Conservation (phyloP, 2,113 vertebrate species). For the Astatotilapia flaviijosephi region DNA sequence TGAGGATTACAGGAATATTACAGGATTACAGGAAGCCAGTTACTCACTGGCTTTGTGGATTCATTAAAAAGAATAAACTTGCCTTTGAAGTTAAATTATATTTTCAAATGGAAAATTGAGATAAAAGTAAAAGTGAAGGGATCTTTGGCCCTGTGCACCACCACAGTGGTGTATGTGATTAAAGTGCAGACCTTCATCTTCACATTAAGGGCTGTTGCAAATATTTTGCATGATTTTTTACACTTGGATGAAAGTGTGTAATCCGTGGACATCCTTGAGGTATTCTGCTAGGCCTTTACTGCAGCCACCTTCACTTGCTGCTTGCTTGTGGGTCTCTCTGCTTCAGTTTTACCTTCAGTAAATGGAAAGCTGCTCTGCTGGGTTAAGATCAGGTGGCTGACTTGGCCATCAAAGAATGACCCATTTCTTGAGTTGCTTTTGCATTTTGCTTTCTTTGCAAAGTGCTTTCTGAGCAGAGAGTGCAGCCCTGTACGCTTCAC, state of each 20-base stretch:
- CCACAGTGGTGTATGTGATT: neutral
- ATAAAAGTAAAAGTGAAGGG: neutral
- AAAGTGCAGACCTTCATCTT: neutral
- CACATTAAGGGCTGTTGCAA: accelerated
- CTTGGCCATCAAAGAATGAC: neutral
- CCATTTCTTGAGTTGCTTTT: neutral
- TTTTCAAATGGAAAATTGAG: neutral
- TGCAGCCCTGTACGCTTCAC: neutral
- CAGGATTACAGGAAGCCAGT: too few relatives aligned
- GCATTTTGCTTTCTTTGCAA: neutral
- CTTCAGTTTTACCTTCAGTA: neutral
- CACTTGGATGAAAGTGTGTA: neutral
- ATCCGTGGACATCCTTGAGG: neutral
- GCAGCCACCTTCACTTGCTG: neutral
- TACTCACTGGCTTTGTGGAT: neutral
- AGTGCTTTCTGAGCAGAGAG: neutral
- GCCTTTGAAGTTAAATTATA: neutral
- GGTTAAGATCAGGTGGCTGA: neutral
- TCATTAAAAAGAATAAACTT: neutral
- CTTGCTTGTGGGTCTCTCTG: neutral
- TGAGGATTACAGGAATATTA: neutral
- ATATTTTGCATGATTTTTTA: neutral
- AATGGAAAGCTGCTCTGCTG: neutral
- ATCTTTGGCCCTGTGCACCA: neutral
- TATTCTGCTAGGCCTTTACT: neutral